These are phyloP conservation scores for Oceanodroma leucorhoa DNA, from an alignment of 2,797 vertebrate genomes.

Conservation along the genomic window DNA sequence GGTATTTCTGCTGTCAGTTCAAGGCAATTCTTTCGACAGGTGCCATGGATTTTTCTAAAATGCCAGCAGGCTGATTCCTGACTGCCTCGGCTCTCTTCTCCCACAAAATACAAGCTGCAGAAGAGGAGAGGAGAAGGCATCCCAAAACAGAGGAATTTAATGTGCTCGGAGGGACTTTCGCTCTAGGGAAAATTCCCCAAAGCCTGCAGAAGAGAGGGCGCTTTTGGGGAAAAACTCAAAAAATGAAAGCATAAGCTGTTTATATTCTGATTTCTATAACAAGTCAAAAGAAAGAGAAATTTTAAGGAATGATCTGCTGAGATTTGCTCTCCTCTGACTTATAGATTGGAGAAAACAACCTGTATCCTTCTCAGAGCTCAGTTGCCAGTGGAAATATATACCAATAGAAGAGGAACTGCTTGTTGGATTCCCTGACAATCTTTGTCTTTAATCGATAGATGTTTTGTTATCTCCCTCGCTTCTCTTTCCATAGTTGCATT, in stretches of 20 bases:
- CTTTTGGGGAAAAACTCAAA: background rate
- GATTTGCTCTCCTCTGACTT: background rate
- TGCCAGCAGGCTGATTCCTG: background rate
- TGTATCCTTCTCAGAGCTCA: background rate
- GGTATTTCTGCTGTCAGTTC: background rate
- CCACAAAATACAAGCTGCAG: background rate
- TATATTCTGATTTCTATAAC: background rate
- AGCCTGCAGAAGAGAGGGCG: background rate
- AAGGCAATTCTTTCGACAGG: background rate
- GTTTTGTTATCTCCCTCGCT: background rate
- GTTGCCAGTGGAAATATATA: background rate
- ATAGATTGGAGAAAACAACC: background rate
- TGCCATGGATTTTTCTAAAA: slow-evolving; percentile 19
- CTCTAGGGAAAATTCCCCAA: background rate
- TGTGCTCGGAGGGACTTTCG: rapidly evolving
- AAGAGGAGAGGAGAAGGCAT: background rate
- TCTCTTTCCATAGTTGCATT: background rate
- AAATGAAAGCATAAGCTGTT: background rate
- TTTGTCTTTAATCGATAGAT: background rate
- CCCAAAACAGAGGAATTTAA: background rate
- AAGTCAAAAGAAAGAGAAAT: background rate
- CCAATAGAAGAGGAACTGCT: background rate
- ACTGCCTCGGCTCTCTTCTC: background rate
- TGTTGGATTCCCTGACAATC: slow-evolving; percentile 2
- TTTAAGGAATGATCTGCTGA: background rate